Evolutionary conservation across 2,888 invertebrate species (phyloP), one percentile per base, ranked within the genome.

Genomic region (Schizaphis graminum): DNA sequence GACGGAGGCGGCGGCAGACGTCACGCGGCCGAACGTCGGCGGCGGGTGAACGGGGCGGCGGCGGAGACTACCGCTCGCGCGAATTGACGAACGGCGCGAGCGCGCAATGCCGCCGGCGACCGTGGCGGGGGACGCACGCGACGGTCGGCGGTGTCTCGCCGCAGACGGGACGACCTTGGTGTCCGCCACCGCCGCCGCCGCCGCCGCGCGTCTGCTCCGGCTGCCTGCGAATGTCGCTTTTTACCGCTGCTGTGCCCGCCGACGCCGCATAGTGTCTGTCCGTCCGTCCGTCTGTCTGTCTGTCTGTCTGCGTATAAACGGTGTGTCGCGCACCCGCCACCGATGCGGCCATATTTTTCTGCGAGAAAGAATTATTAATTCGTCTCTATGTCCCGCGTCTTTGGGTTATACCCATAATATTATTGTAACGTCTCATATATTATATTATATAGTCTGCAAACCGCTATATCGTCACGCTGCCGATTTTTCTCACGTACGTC

Each of bases 81-180:
- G 84, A 57, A 57, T 67, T 41, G 93, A 44, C 85, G 89, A 24
- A 56, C 56, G 84, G 67, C 87, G 86, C 91, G 91, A 77, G 47
- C 61, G 86, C 84, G n/a, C 41, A 88, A 84, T 24, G 61, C 90
- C 41, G 89, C 47, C 24, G 90, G n/a, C 85, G 86, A 56, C 47
- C 61, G 26, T 28, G 90, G 89, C 90, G 93, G 93, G 86, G 90
- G 61, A 49, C 87, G 57, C 8, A 57, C 47, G 57, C 47, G 85
- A 49, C 86, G 90, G 93, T 35, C 61, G 93, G 47, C 93, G 90
- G 93, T 94, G 93, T 94, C 93, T 94, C 85, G 93, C 90, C 90
- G 93, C 85, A 94, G 93, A 94, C 93, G 90, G 93, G 85, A 94
- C 90, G 93, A 94, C 93, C 93, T 94, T 94, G 93, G 93, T 61